These are phyloP conservation scores for Coecobrya sp. DNA, from an alignment of 2,888 invertebrate species.

Conservation along the genomic window DNA sequence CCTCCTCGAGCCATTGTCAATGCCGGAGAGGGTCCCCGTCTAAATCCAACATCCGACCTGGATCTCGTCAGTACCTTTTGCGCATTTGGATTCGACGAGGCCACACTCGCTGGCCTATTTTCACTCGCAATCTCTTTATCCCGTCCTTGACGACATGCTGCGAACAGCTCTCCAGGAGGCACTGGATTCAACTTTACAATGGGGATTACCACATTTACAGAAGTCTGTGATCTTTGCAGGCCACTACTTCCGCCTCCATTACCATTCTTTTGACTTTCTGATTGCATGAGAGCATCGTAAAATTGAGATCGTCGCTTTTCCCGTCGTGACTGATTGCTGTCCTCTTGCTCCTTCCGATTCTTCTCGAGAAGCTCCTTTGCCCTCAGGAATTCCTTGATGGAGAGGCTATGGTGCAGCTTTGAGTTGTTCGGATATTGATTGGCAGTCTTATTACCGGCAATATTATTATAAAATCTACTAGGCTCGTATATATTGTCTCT, in stretches of 20 bases:
- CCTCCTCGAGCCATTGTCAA: slow-evolving; percentile 22
- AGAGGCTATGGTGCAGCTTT: slow-evolving; percentile 79
- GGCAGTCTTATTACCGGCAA: slow-evolving; percentile 1
- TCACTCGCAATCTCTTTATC: slow-evolving; percentile 69
- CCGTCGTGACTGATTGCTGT: slow-evolving; percentile 73
- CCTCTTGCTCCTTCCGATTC: slow-evolving; percentile 69
- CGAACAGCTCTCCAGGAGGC: slow-evolving; percentile 80
- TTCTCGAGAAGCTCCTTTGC: slow-evolving; percentile 77
- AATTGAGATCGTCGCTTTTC: slow-evolving; percentile 81
- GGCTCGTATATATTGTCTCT: slow-evolving; percentile 61
- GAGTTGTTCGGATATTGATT: slow-evolving; percentile 79
- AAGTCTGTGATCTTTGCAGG: slow-evolving; percentile 75
- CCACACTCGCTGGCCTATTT: slow-evolving; percentile 65
- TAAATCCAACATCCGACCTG: slow-evolving; percentile 78
- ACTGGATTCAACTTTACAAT: slow-evolving; percentile 82
- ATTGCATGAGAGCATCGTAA: slow-evolving; percentile 80
- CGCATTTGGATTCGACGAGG: slow-evolving; percentile 33
- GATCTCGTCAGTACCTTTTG: slow-evolving; percentile 70
- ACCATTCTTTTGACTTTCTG: slow-evolving; percentile 62
- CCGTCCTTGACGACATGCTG: slow-evolving; percentile 82
- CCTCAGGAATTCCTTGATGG: slow-evolving; percentile 78
- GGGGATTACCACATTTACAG: slow-evolving; percentile 80
- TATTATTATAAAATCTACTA: not conserved
- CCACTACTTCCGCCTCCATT: slow-evolving; percentile 50
- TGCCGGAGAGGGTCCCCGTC: slow-evolving; percentile 69